Conservation (phyloP, 2,797 vertebrate genomes). For the Adrianichthys oophorus region DNA sequence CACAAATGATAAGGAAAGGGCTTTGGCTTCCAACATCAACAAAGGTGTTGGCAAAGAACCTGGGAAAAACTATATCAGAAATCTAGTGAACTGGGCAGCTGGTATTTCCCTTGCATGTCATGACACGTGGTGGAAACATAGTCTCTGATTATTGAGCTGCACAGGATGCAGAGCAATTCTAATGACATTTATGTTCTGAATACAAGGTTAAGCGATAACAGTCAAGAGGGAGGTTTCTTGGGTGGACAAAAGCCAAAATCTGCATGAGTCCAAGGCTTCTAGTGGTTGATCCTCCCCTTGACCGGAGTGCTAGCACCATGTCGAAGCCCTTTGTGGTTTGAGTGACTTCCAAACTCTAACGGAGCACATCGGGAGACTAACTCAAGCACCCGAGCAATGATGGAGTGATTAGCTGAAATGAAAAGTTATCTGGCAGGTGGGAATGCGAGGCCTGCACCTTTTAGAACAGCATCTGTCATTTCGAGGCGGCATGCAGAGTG, state of each 20-base stretch:
- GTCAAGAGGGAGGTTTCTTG: slow-evolving; percentile 11
- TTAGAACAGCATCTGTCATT: slow-evolving; percentile 68
- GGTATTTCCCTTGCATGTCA: slow-evolving; percentile 36
- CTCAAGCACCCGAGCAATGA: slow-evolving; percentile 9
- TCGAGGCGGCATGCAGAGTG: slow-evolving; percentile 33
- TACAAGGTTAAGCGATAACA: slow-evolving; percentile 4
- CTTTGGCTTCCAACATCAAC: slow-evolving; percentile 15
- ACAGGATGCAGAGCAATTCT: no score
- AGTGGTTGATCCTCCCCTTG: slow-evolving; percentile 6
- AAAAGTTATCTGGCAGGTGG: slow-evolving; percentile 56
- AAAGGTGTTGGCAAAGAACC: slow-evolving; percentile 15
- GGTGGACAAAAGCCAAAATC: slow-evolving; percentile 1
- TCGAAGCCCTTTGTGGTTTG: slow-evolving; percentile 14
- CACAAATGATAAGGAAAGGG: slow-evolving; percentile 15
- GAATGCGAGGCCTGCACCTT: slow-evolving; percentile 43
- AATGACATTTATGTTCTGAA: background rate
- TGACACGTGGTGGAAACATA: slow-evolving; percentile 24
- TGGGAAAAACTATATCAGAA: slow-evolving; percentile 42
- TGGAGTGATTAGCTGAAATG: slow-evolving; percentile 42
- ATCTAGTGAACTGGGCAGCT: slow-evolving; percentile 57
- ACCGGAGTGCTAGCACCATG: slow-evolving; percentile 27
- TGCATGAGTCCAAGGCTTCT: background rate
- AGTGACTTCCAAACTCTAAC: background rate
- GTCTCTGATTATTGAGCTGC: slow-evolving; percentile 1
- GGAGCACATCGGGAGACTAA: slow-evolving; percentile 7